phyloP scores from a whole-genome alignment of 1,140 invertebrate species.

The Apis florea region DNA sequence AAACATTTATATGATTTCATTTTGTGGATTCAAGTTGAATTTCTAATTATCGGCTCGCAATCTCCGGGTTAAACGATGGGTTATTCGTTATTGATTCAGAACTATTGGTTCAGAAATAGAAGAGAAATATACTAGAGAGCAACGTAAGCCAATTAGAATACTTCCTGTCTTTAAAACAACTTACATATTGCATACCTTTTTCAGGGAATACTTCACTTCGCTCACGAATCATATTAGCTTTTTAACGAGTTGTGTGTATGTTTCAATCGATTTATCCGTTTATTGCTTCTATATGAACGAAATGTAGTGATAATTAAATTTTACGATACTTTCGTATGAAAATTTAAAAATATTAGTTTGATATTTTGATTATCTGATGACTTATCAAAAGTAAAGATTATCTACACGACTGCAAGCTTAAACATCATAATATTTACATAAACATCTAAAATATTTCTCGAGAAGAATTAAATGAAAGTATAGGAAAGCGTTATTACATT shows the following conservation, averaged over 20 bases:
- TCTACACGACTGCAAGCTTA: no score
- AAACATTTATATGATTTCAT: constrained; percentile 8
- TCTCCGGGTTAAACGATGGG: constrained; percentile 40
- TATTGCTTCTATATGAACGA: neutral
- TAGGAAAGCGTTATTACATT: constrained; percentile 39
- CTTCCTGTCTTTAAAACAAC: constrained; percentile 34
- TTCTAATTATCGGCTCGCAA: constrained; percentile 30
- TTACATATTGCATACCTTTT: constrained; percentile 31
- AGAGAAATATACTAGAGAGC: constrained; percentile 3
- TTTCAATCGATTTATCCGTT: neutral
- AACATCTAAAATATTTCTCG: neutral
- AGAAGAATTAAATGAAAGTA: constrained; percentile 40
- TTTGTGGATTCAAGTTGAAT: constrained; percentile 6
- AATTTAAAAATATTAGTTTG: no score
- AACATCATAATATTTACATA: no score
- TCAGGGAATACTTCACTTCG: neutral
- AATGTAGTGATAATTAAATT: neutral
- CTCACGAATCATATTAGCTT: neutral
- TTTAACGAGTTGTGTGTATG: neutral
- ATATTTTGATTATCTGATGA: no score
- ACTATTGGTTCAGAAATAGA: constrained; percentile 13
- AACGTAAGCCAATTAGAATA: constrained; percentile 22
- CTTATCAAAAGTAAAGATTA: no score
- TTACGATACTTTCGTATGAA: no score
- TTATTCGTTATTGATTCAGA: constrained; percentile 20